Percentiles rank a stretch among this genome's conserved stretches.
These are phyloP conservation scores for Neomonachus schauinslandi DNA, from an alignment of 2,113 vertebrate species.

Conservation along the genomic window DNA sequence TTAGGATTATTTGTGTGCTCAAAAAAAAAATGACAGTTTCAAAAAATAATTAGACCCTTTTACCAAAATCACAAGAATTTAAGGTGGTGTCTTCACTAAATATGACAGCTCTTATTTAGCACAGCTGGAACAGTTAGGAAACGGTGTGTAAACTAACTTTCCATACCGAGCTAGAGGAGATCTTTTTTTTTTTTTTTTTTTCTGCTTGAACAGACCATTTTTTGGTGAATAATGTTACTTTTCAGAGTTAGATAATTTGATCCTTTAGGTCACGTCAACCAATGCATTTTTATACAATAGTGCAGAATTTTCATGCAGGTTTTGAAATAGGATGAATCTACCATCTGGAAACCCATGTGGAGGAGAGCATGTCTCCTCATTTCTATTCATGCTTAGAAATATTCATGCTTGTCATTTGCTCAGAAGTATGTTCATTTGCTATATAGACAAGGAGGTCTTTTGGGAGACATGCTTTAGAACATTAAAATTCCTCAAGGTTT, in stretches of 20 bases:
- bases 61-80: neutral
- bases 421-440: neutral
- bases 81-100: neutral
- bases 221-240: neutral
- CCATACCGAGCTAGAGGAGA: neutral
- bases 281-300: neutral
- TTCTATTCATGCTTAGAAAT: neutral
- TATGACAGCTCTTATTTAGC: neutral
- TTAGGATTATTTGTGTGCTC: slow-evolving; percentile 1
- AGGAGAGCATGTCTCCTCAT: neutral
- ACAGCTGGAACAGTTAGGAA: neutral
- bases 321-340: neutral
- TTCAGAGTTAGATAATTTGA: neutral
- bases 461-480: neutral
- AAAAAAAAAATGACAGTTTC: neutral
- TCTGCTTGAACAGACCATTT: neutral
- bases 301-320: neutral
- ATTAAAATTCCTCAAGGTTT: neutral
- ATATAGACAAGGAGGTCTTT: neutral
- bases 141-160: neutral
- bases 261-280: neutral
- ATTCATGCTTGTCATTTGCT: neutral
- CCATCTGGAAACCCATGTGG: neutral
- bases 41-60: slow-evolving; percentile 6
- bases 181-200: neutral